Evolutionary conservation across 1,140 invertebrate genomes (phyloP), one percentile per base, ranked within the genome.

Genomic region (Drosophila rhopaloa): DNA sequence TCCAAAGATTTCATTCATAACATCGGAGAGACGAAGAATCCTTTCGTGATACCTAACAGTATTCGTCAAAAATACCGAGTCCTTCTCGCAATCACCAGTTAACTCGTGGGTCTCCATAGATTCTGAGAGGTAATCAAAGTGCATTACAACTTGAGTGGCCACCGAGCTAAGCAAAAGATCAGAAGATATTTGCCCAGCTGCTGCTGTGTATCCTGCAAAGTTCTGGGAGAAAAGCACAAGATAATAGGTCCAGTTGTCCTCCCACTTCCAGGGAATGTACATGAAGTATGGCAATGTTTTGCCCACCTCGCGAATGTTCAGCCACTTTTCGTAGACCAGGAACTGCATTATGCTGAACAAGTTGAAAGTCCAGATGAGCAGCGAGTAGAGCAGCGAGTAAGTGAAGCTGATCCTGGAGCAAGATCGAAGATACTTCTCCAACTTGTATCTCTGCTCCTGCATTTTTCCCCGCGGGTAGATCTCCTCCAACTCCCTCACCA

Each of bases 291-390:
- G 90, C 27, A 91, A 14, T 1, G 43, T 57, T 19, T 70, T 70
- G 6, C 56, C 78, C 3, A 91, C 57, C 1, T 46, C 50, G 0
- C 78, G 71, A 9, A 48, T 6, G 0, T 76, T 19, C 0, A 91
- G 63, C 76, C 72, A 85, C 53, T 63, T n/a, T 2, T 91, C 90
- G n/a, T 80, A 88, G 4, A 91, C 19, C 9, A 78, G 7, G 43
- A 70, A 88, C 29, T 91, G 55, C 56, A 74, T 57, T 6, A 79
- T 38, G 6, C 70, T 38, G 32, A 63, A 88, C 2, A 91, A 54
- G 70, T 91, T 91, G 19, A 82, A 91, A 1, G 90, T 91, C 83
- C 80, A 91, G 5, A 91, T 90, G 0, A 88, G 66, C 24, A 91
- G 44, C 0, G 73, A 75, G 32, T 90, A 91, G 0, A 91, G 72